Base-by-base conservation (phyloP, 2,797 vertebrate species). In the Danio aesculapii region DNA sequence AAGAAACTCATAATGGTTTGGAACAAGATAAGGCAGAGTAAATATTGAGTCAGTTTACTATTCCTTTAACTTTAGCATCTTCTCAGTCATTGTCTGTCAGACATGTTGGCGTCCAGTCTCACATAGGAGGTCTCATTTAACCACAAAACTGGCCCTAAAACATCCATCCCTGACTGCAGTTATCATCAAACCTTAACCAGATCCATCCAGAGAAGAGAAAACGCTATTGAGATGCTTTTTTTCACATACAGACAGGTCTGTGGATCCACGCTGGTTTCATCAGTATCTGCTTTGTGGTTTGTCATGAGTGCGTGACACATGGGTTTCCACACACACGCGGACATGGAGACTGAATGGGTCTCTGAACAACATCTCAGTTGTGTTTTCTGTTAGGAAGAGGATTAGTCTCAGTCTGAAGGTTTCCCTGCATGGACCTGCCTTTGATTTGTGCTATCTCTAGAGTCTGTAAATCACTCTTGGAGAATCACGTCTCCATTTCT, bases 61-160 rank as follows among this genome's bases (percentile, higher is more conserved):
- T 30, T 30, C 30, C 30, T 3, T 55, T 41, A 53, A n/a, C 67
- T 70, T 43, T 55, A 16, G 50, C 16, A 13, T 59, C 55, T 59
- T 43, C 41, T 9, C 9, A 13, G 50, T 55, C 70, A 30, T 30
- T 19, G 13, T 19, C 69, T 81, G n/a, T 57, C 75, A 85, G 85
- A 85, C 85, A 74, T 77, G 13, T 53, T 83, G 84, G 84, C 70
- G 84, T 74, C 82, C 43, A 39, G 46, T 75, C 66, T 70, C 71
- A 82, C 55, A 79, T 81, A 83, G 86, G 83, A 77, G 83, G 86
- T 85, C 86, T 82, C 77, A 66, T 9, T 77, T 57, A 76, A 70
- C 44, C 67, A 82, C 66, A 79, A 83, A 79, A 74, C 21, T 79
- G 44, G 70, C 49, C 55, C 53, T 61, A 30, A 75, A 77, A 9